Conservation (phyloP, 2,797 vertebrate genomes). For the Scomberomorus guttatus region DNA sequence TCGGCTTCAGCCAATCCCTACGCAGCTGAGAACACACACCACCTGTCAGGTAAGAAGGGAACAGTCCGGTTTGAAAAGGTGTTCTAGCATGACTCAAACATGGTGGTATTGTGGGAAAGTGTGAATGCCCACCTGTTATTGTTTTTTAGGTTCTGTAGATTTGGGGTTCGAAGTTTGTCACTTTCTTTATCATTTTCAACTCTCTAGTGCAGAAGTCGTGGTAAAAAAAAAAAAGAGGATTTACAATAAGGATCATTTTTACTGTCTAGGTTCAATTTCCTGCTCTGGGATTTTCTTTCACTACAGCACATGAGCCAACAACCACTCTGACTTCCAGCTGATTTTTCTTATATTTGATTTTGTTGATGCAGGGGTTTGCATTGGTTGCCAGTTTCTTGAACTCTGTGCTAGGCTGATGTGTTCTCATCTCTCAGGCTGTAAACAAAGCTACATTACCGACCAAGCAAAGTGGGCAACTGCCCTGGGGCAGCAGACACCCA, state of each 20-base stretch:
- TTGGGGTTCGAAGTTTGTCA: too few relatives aligned
- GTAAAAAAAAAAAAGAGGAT: too few relatives aligned
- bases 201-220: too few relatives aligned
- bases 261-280: background rate
- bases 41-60: slow-evolving; percentile 88
- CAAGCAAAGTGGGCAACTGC: background rate
- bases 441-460: background rate
- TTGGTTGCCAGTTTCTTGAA: background rate
- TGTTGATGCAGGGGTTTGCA: background rate
- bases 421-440: background rate
- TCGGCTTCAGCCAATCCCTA: slow-evolving; percentile 85
- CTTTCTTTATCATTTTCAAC: too few relatives aligned
- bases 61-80: background rate
- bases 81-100: too few relatives aligned
- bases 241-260: background rate
- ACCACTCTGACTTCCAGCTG: background rate
- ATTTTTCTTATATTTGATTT: background rate
- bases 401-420: too few relatives aligned
- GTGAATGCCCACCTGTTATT: too few relatives aligned
- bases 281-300: background rate
- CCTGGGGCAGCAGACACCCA: background rate
- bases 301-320: background rate
- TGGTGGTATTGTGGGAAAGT: too few relatives aligned
- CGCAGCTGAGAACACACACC: slow-evolving; percentile 90
- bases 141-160: too few relatives aligned